These are phyloP conservation scores for Macropis europaea DNA, from an alignment of 2,888 invertebrate genomes.

Conservation along the genomic window DNA sequence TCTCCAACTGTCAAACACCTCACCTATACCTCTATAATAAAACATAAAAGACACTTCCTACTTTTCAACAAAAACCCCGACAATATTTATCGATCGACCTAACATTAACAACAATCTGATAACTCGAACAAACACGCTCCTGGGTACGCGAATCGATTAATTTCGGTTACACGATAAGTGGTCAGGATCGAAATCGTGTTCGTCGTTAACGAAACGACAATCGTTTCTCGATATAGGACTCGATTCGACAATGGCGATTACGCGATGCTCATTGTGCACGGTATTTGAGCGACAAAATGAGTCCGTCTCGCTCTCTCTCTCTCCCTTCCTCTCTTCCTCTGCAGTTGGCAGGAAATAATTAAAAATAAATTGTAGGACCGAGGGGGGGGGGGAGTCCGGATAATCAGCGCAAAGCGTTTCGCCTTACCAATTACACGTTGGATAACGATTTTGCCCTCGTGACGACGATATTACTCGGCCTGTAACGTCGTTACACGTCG, in stretches of 20 bases:
- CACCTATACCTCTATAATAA: no score
- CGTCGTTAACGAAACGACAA: constrained; percentile 3
- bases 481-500: constrained; percentile 54
- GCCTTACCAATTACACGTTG: constrained; percentile 61
- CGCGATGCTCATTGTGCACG: constrained; percentile 38
- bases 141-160: no score
- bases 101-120: no score
- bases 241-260: constrained; percentile 38
- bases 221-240: no score
- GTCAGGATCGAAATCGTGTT: no score
- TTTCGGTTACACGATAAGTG: no score
- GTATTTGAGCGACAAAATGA: constrained; percentile 51
- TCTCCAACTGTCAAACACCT: no score
- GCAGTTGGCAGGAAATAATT: constrained; percentile 63
- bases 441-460: constrained; percentile 49
- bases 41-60: no score
- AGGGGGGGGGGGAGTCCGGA: constrained; percentile 28
- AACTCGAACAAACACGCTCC: no score
- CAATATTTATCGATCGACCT: no score
- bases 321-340: neutral
- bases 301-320: constrained; percentile 9
- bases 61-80: no score
- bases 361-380: constrained; percentile 61
- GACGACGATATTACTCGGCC: constrained; percentile 49
- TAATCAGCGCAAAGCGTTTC: constrained; percentile 63